These are phyloP conservation scores for Cyphomyrmex costatus DNA, from an alignment of 1,140 invertebrate genomes.

Conservation along the genomic window DNA sequence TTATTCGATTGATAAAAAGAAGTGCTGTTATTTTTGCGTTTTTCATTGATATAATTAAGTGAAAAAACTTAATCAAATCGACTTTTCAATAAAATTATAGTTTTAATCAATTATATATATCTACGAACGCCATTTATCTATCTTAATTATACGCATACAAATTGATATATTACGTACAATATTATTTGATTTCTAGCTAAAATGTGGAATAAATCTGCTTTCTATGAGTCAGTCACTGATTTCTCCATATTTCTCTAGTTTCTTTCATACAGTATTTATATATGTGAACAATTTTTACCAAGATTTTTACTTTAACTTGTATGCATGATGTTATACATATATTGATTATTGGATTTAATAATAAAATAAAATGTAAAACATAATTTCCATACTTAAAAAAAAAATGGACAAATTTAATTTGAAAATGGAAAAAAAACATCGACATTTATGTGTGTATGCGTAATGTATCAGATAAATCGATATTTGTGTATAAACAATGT, in stretches of 20 bases:
- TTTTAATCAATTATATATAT: neutral
- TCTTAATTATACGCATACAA: constrained; percentile 20
- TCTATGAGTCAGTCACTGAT: constrained; percentile 6
- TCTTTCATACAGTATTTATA: constrained; percentile 1
- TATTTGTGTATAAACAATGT: too few species aligned
- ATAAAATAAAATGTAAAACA: neutral
- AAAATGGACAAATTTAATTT: neutral
- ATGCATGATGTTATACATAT: neutral
- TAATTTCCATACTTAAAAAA: neutral
- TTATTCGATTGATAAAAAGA: neutral
- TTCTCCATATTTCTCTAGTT: constrained; percentile 9
- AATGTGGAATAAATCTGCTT: constrained; percentile 19
- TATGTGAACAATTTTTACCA: neutral
- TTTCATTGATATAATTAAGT: neutral
- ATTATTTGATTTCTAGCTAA: constrained; percentile 6
- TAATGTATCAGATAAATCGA: neutral
- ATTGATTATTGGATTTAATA: neutral
- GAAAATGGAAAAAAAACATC: neutral
- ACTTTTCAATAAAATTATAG: constrained; percentile 14
- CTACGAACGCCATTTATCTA: neutral
- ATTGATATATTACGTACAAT: constrained; percentile 18
- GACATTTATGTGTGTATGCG: neutral
- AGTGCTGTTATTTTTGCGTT: neutral
- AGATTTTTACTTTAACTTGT: neutral
- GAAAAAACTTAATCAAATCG: constrained; percentile 24